Conservation (phyloP, 2,888 invertebrate genomes). For the Aricia artaxerxes region DNA sequence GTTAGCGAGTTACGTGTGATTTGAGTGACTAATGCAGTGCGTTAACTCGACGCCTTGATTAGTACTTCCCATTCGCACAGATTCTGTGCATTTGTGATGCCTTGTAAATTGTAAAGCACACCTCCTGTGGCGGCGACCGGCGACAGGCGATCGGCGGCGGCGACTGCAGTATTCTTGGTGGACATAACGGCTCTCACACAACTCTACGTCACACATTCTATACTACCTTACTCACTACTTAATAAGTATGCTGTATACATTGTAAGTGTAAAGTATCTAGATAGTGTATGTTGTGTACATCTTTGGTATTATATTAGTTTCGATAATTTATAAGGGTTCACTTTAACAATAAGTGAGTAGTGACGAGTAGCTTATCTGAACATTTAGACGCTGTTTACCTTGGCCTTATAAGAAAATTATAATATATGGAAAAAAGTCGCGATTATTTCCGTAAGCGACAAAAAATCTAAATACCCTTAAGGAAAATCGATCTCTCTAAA, state of each 20-base stretch:
- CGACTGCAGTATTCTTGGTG: not conserved
- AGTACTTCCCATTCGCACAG: slow-evolving; percentile 63
- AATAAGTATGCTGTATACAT: not conserved
- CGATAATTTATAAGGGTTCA: too few species aligned
- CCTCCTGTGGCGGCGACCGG: slow-evolving; percentile 20
- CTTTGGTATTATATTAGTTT: too few species aligned
- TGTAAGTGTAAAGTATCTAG: not conserved
- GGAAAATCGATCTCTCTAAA: not conserved
- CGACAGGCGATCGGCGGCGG: not conserved
- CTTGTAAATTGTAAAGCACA: slow-evolving; percentile 38
- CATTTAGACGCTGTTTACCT: not conserved
- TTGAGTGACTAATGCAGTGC: slow-evolving; percentile 46
- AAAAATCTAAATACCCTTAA: not conserved
- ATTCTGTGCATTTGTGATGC: slow-evolving; percentile 54
- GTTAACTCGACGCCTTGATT: slow-evolving; percentile 61
- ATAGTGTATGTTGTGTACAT: too few species aligned
- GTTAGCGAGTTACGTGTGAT: slow-evolving; percentile 34
- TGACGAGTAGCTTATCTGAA: too few species aligned
- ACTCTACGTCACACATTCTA: slow-evolving; percentile 29
- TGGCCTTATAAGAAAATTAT: too few species aligned
- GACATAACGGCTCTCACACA: slow-evolving; percentile 23
- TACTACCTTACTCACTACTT: not conserved
- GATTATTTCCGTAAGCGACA: not conserved
- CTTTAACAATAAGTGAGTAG: too few species aligned
- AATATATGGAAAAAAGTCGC: too few species aligned